phyloP scores from a whole-genome alignment of 2,888 invertebrate species.

The Phyllotreta cruciferae region DNA sequence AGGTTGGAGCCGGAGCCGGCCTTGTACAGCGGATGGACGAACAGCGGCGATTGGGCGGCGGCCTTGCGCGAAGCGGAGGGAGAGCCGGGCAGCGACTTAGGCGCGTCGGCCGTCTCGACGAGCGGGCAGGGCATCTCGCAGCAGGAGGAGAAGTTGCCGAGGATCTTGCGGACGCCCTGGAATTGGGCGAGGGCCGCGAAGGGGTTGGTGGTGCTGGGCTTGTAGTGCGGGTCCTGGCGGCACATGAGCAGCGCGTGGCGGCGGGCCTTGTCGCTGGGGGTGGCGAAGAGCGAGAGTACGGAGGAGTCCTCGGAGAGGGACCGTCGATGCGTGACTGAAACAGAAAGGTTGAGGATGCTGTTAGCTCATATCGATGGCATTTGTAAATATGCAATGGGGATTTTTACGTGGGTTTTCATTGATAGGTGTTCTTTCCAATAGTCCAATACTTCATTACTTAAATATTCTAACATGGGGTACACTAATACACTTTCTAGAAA shows the following conservation, averaged over 20 bases:
- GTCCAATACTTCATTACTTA: no score
- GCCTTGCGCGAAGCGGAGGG: conserved; percentile 61
- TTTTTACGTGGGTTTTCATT: no score
- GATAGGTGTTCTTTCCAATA: no score
- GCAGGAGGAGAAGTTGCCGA: conserved; percentile 81
- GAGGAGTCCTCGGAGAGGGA: conserved; percentile 76
- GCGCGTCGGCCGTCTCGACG: conserved; percentile 54
- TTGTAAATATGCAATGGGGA: no score
- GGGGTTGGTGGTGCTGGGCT: conserved; percentile 74
- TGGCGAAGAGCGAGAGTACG: conserved; percentile 68
- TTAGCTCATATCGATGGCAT: not conserved
- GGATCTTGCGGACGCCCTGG: conserved; percentile 82
- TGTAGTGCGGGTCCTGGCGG: conserved; percentile 82
- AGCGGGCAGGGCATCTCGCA: conserved; percentile 78
- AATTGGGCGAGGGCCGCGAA: conserved; percentile 78
- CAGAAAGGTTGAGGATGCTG: conserved; percentile 2
- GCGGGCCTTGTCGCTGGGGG: conserved; percentile 77
- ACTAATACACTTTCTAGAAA: no score
- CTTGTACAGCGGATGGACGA: conserved; percentile 64
- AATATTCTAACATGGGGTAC: not conserved
- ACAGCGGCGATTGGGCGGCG: conserved; percentile 61
- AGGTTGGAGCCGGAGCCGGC: conserved; percentile 58
- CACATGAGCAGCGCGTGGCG: conserved; percentile 82
- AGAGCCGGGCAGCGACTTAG: conserved; percentile 64
- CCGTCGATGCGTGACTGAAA: conserved; percentile 71